phyloP scores from a whole-genome alignment of 2,113 vertebrate genomes.

The Verasper variegatus region DNA sequence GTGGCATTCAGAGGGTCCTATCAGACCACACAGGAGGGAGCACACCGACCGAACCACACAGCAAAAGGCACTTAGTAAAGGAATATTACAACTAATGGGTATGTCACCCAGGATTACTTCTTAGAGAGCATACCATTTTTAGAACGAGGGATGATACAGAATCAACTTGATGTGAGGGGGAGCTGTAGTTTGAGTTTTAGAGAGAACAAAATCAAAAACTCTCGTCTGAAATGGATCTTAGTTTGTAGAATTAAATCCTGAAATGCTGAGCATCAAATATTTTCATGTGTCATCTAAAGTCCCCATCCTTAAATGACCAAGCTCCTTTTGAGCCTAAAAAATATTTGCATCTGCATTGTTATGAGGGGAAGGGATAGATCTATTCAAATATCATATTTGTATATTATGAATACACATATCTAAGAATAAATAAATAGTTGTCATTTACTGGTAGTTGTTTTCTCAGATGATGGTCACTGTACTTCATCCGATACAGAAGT shows the following conservation, averaged over 20 bases:
- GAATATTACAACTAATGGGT: conserved; percentile 12
- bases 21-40: conserved; percentile 27
- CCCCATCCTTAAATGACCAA: too few species aligned
- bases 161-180: background rate
- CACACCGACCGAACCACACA: background rate
- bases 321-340: too few species aligned
- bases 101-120: background rate
- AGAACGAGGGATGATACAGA: conserved; percentile 4
- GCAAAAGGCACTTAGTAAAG: background rate
- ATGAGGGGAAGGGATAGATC: too few species aligned
- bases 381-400: too few species aligned
- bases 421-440: background rate
- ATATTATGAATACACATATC: too few species aligned
- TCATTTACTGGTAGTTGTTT: background rate
- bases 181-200: background rate
- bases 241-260: background rate
- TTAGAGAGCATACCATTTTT: background rate
- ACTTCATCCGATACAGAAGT: background rate
- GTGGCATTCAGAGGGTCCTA: conserved; percentile 19
- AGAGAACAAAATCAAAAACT: background rate
- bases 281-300: too few species aligned
- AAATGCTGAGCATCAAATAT: background rate
- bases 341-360: too few species aligned
- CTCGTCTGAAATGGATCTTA: too few species aligned
- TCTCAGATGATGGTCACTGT: background rate